Evolutionary conservation across 2,113 vertebrate species (phyloP), one percentile per base, ranked within the genome.

Genomic region (Pterocles burchelli): DNA sequence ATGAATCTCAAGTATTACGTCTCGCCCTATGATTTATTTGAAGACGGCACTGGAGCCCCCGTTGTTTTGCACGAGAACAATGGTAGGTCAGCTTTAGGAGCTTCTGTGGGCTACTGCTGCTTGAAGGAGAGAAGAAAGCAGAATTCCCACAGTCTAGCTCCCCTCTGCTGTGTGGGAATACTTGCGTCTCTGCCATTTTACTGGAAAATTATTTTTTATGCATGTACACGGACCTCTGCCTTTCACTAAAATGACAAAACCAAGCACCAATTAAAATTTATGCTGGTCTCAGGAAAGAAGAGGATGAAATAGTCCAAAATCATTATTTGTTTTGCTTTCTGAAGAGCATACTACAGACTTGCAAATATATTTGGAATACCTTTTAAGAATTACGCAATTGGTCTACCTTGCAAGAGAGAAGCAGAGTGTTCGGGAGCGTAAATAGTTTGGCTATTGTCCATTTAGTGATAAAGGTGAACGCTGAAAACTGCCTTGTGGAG

Each of bases 1-100:
- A 99, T 99, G 97, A 98, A 99, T 59, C 98, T 99, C 79, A 99
- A 99, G 97, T 99, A 99, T 95, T 99, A 99, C 3, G 98, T 99
- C 28, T 99, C 99, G 4, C 99, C 99, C 20, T 99, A 99, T 76
- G 99, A 99, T 94, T 95, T 99, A 13, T 99, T 99, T 93, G 99
- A 99, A 95, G 99, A 99, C 73, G 98, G 98, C 88, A 98, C 98
- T 2, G 98, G 98, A 88, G 91, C 98, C 20, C 98, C 99, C 7
- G 95, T 99, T 78, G 98, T 98, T 96, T 91, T 99, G 89, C 99
- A 98, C 7, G 99, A 99, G 95, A 98, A 96, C 89, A 99, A 97
- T 49, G 98, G 98, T 98, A 97, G 88, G 97, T 91, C 13, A 5
- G 45, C 51, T 41, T 4, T 14, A 26, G 10, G 8, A n/a, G 1